phyloP scores from a whole-genome alignment of 2,888 invertebrate genomes.

The Ctenicera cuprea region DNA sequence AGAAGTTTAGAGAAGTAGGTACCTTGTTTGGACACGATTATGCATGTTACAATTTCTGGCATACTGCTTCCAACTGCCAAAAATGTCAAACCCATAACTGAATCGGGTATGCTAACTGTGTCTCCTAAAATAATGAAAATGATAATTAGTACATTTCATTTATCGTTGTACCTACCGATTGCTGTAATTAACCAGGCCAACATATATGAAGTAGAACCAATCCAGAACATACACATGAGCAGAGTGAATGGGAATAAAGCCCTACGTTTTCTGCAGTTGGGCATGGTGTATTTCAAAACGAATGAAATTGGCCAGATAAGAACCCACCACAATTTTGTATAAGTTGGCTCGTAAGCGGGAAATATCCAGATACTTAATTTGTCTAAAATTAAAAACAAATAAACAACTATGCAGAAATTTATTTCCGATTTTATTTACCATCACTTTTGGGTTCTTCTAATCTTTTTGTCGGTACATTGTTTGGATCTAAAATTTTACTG shows the following conservation, averaged over 20 bases:
- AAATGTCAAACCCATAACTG: conserved; percentile 87
- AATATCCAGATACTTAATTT: conserved; percentile 71
- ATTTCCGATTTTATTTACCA: background rate
- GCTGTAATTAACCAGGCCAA: conserved; percentile 87
- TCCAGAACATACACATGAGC: conserved; percentile 84
- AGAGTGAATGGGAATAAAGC: conserved; percentile 80
- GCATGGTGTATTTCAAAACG: conserved; percentile 81
- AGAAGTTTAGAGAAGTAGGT: background rate
- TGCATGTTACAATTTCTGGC: conserved; percentile 87
- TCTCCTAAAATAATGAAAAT: conserved; percentile 75
- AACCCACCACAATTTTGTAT: conserved; percentile 74
- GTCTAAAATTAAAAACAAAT: conserved; percentile 13
- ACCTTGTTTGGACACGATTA: conserved; percentile 75
- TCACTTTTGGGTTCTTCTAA: background rate
- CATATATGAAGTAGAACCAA: conserved; percentile 83
- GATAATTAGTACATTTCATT: background rate
- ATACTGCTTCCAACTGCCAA: conserved; percentile 88
- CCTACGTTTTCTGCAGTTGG: conserved; percentile 79
- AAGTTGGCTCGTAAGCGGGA: conserved; percentile 71
- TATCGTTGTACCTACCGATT: conserved; percentile 75
- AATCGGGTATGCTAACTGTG: conserved; percentile 84
- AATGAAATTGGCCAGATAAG: conserved; percentile 82
- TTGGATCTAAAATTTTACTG: background rate
- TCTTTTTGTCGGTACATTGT: background rate
- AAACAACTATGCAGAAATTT: background rate